These are phyloP conservation scores for Cyphomyrmex costatus DNA, from an alignment of 1,140 invertebrate species.

Conservation along the genomic window DNA sequence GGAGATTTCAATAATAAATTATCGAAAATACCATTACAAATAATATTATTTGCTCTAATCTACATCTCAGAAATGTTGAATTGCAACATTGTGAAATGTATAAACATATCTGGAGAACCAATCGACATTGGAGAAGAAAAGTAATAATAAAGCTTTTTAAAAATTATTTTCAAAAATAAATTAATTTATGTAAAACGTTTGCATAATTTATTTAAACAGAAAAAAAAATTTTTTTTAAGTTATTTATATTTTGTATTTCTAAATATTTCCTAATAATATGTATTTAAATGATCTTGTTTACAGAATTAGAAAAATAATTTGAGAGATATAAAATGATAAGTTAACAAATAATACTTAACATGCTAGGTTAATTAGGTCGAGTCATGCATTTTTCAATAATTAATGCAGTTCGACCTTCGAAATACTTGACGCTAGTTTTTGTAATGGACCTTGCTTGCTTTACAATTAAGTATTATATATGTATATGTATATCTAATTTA, in stretches of 20 bases:
- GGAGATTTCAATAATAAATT: no score
- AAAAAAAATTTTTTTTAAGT: neutral
- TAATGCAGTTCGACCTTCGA: neutral
- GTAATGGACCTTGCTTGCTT: neutral
- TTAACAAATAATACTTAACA: neutral
- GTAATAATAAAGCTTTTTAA: neutral
- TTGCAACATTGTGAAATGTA: neutral
- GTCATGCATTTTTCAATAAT: neutral
- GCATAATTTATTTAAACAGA: neutral
- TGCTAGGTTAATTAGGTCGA: neutral
- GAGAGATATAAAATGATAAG: neutral
- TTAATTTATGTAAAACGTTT: neutral
- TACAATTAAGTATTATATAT: neutral
- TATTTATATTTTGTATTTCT: neutral
- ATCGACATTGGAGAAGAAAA: neutral
- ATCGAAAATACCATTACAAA: no score
- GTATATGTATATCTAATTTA: neutral
- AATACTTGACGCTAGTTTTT: neutral
- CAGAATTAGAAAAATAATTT: neutral
- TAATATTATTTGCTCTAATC: no score
- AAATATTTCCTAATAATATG: neutral
- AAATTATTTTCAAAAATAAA: neutral
- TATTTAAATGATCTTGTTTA: neutral
- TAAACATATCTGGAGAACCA: neutral
- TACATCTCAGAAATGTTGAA: no score